phyloP scores from a whole-genome alignment of 2,888 invertebrate species.

The Bedellia somnulentella region DNA sequence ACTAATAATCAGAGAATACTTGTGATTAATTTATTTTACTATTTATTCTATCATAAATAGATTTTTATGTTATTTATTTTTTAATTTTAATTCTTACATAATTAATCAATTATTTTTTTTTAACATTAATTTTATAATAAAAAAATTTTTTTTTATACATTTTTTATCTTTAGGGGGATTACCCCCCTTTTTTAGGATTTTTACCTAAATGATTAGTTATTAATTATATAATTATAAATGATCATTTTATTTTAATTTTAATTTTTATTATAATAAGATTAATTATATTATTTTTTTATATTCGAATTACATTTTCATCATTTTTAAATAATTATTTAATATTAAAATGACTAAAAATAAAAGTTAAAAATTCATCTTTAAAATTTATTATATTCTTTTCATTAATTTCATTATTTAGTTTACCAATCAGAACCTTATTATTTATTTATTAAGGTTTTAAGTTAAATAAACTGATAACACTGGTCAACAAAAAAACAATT shows the following conservation, averaged over 20 bases:
- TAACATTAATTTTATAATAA: too few species aligned
- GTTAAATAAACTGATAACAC: conserved; percentile 65
- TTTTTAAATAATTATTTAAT: conserved; percentile 52
- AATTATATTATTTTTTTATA: too few species aligned
- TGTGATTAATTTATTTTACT: conserved; percentile 45
- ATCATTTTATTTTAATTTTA: conserved; percentile 34
- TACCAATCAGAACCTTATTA: conserved; percentile 34
- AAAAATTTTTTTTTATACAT: conserved; percentile 53
- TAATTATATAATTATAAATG: conserved; percentile 45
- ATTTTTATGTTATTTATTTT: too few species aligned
- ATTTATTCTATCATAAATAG: conserved; percentile 47
- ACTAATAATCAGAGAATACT: conserved; percentile 40
- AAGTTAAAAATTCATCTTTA: too few species aligned
- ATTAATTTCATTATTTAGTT: conserved; percentile 23
- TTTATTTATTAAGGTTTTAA: conserved; percentile 52
- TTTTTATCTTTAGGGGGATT: conserved; percentile 61
- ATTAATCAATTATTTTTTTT: too few species aligned
- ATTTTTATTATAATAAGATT: too few species aligned
- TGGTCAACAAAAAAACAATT: too few species aligned
- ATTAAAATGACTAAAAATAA: too few species aligned
- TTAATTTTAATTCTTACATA: too few species aligned
- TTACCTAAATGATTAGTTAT: conserved; percentile 63
- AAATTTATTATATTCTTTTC: conserved; percentile 22
- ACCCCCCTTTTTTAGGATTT: conserved; percentile 65
- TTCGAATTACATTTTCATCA: conserved; percentile 50